A percentile compares a stretch with the other conserved stretches of the same genome.
Evolutionary conservation across 2,888 invertebrate species (phyloP).

Genomic region (Drepana falcataria): DNA sequence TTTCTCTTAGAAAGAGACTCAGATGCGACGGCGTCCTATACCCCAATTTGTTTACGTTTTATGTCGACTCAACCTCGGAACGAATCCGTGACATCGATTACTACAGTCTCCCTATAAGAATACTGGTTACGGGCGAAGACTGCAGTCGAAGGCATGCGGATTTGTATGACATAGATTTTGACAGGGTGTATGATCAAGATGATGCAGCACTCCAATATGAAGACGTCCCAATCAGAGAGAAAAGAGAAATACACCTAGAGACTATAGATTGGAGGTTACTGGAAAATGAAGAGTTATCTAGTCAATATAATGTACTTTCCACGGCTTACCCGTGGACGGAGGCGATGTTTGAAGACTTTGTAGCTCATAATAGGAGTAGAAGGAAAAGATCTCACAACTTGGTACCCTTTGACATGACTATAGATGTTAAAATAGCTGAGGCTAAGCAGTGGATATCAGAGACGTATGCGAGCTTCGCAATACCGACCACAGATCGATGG

Average conservation of each 20-base stretch:
- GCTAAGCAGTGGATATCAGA: conserved; percentile 92
- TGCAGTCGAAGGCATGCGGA: conserved; percentile 83
- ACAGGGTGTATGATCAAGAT: conserved; percentile 76
- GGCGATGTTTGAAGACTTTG: conserved; percentile 72
- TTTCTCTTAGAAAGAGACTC: conserved; percentile 84
- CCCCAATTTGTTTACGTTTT: conserved; percentile 90
- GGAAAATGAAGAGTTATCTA: conserved; percentile 67
- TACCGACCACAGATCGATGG: conserved; percentile 89
- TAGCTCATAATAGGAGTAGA: conserved; percentile 71
- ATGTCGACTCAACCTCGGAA: conserved; percentile 91
- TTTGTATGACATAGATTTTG: conserved; percentile 78
- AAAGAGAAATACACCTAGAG: conserved; percentile 54
- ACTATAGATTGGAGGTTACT: conserved; percentile 69
- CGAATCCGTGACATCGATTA: conserved; percentile 88
- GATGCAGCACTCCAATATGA: conserved; percentile 66
- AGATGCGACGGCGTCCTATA: conserved; percentile 90
- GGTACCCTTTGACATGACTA: conserved; percentile 76
- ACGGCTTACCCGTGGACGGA: conserved; percentile 77
- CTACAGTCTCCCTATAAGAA: conserved; percentile 87
- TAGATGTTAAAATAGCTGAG: conserved; percentile 84
- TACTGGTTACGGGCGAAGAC: conserved; percentile 85
- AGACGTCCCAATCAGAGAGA: conserved; percentile 62
- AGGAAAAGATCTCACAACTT: conserved; percentile 66
- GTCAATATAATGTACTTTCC: conserved; percentile 69
- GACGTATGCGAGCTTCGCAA: conserved; percentile 91